Conservation (phyloP, 2,888 invertebrate genomes). For the Heliconius charithonia region DNA sequence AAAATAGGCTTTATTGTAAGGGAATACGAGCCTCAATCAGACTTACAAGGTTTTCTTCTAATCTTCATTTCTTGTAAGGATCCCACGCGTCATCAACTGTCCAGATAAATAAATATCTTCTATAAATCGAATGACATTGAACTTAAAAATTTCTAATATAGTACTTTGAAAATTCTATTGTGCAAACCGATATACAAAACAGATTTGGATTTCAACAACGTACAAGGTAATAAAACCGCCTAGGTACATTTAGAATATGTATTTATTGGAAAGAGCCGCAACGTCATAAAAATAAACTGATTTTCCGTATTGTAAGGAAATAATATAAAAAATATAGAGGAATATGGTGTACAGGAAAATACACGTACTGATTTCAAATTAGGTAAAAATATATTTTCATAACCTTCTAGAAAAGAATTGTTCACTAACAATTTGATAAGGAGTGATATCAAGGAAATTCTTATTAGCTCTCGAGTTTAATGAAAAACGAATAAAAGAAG, state of each 20-base stretch:
- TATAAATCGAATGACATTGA: conserved; percentile 7
- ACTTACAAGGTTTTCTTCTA: neutral
- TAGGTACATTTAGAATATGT: neutral
- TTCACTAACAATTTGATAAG: conserved; percentile 27
- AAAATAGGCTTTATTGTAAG: conserved; percentile 26
- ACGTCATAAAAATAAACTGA: neutral
- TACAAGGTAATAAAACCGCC: conserved; percentile 13
- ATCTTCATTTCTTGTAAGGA: neutral
- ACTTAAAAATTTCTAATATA: neutral
- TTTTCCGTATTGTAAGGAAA: conserved; percentile 1
- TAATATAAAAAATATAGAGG: neutral
- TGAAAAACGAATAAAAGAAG: conserved; percentile 42
- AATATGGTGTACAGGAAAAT: conserved; percentile 15
- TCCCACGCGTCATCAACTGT: conserved; percentile 36
- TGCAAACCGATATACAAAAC: neutral
- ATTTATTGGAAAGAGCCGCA: neutral
- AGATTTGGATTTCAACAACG: conserved; percentile 15
- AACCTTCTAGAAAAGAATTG: conserved; percentile 11
- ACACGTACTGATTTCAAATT: conserved; percentile 19
- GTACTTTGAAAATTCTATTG: neutral
- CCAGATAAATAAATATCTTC: conserved; percentile 35
- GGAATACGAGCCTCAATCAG: conserved; percentile 29
- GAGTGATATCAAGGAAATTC: conserved; percentile 38
- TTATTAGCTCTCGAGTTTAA: conserved; percentile 40
- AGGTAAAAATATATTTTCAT: conserved; percentile 16